Evolutionary conservation across 2,113 vertebrate species (phyloP).

Genomic region (Peromyscus polionotus): DNA sequence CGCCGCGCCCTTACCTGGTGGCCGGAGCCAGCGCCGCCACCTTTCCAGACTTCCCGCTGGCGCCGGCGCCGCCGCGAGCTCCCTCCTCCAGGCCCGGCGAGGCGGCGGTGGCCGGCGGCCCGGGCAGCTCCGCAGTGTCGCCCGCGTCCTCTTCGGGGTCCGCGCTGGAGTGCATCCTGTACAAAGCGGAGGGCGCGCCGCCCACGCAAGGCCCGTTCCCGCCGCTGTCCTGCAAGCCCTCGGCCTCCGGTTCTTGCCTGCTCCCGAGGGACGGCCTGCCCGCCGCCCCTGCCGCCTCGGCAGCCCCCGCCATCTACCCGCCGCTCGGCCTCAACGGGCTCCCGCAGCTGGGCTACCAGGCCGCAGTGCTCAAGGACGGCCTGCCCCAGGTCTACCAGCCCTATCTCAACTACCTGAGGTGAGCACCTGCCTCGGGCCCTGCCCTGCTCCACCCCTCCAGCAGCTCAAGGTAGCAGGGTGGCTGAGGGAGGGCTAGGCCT

Average conservation of each 20-base stretch:
- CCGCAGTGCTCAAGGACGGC: constrained; percentile 85
- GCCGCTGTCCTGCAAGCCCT: constrained; percentile 61
- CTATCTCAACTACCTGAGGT: constrained; percentile 89
- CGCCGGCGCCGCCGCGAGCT: constrained; percentile 53
- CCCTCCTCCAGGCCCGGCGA: constrained; percentile 67
- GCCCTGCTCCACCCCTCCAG: background rate
- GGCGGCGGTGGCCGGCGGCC: rapidly evolving
- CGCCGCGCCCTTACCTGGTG: constrained; percentile 61
- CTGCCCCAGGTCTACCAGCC: constrained; percentile 86
- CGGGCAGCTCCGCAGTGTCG: background rate
- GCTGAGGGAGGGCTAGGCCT: background rate
- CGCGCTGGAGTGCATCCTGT: constrained; percentile 86
- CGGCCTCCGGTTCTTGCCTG: constrained; percentile 58
- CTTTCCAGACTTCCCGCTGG: constrained; percentile 78
- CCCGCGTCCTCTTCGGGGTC: constrained; percentile 52
- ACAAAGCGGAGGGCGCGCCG: constrained; percentile 83
- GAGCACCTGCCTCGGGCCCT: constrained; percentile 24
- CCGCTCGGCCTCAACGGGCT: constrained; percentile 84
- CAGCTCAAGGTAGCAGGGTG: background rate
- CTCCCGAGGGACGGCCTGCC: constrained; percentile 79
- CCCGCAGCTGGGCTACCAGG: constrained; percentile 83
- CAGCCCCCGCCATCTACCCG: constrained; percentile 82
- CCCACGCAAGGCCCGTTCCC: constrained; percentile 66
- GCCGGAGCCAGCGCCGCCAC: background rate
- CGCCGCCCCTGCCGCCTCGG: constrained; percentile 62